Evolutionary conservation across 2,797 vertebrate genomes (phyloP).

Genomic region (Pipistrellus kuhlii): DNA sequence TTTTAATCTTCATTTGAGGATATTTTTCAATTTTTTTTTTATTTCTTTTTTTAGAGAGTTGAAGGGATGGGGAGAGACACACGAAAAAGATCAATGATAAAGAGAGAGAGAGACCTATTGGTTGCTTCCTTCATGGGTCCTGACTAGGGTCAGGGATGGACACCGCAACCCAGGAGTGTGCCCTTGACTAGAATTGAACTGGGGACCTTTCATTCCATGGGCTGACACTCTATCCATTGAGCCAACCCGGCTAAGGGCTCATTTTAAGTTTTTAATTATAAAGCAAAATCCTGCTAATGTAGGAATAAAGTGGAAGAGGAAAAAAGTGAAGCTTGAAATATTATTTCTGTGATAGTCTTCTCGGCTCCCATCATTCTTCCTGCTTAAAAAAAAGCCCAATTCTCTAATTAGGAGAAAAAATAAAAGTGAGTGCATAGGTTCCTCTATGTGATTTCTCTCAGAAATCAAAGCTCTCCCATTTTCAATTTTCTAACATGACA

Average conservation of each 20-base stretch:
- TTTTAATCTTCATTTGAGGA: too few species aligned
- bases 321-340: slow-evolving; percentile 48
- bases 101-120: too few species aligned
- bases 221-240: too few species aligned
- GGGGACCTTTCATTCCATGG: too few species aligned
- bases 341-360: slow-evolving; percentile 31
- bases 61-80: too few species aligned
- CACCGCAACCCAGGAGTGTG: too few species aligned
- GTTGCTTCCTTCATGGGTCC: too few species aligned
- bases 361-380: slow-evolving; percentile 15
- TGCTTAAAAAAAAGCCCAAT: not conserved
- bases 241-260: not conserved
- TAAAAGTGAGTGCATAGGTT: slow-evolving; percentile 36
- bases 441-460: slow-evolving; percentile 60
- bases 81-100: too few species aligned
- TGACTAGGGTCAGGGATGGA: too few species aligned
- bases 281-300: slow-evolving; percentile 58
- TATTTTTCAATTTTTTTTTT: too few species aligned
- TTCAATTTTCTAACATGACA: slow-evolving; percentile 71
- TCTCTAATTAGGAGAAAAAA: slow-evolving; percentile 75
- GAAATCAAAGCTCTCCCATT: slow-evolving; percentile 78
- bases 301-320: slow-evolving; percentile 29
- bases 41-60: too few species aligned
- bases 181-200: too few species aligned
- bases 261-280: slow-evolving; percentile 61